Base-by-base conservation (phyloP, 2,113 vertebrate species). In the Elephantulus edwardii region DNA sequence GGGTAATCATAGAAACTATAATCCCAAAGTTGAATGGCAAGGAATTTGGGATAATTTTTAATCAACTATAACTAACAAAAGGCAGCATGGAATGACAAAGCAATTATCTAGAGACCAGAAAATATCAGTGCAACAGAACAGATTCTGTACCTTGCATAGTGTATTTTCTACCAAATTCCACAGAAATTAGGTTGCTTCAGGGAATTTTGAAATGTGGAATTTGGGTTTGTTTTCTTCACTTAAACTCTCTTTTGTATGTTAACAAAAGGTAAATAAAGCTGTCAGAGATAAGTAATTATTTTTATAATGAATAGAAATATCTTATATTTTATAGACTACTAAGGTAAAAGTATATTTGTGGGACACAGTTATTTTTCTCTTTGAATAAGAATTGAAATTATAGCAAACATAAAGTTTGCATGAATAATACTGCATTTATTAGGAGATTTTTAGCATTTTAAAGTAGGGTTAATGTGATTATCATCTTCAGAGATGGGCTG, bases 161-260 rank as follows among this genome's bases (percentile, higher is more conserved):
- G 24, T 38, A 26, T 3, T 64, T 89, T 89, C 30, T 46, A 24
- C 19, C 74, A 40, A n/a, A 83, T 68, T 81, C 19, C 35, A 72
- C 10, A 71, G 66, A 87, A 66, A 14, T 33, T 9, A 24, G 8
- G 72, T 35, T 72, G 33, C 77, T 80, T 30, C n/a, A 56, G 2
- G 87, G 35, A 22, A 20, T 71, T 93, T 93, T 78, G 40, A 88
- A 81, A 54, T 85, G 26, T 22, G 38, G n/a, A 88, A 85, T 93
- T 91, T 87, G 5, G 1, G 19, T 75, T 19, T 82, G 48, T 80
- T 84, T 81, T 54, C 48, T 83, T 76, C 11, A 56, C 13, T 54
- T 88, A 78, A 92, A 3, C 20, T 86, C n/a, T 77, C 54, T 81
- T 76, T 42, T 75, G 28, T 77, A 81, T 6, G 75, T 78, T 28